Conservation (phyloP, 2,797 vertebrate species). For the Podarcis lilfordi region DNA sequence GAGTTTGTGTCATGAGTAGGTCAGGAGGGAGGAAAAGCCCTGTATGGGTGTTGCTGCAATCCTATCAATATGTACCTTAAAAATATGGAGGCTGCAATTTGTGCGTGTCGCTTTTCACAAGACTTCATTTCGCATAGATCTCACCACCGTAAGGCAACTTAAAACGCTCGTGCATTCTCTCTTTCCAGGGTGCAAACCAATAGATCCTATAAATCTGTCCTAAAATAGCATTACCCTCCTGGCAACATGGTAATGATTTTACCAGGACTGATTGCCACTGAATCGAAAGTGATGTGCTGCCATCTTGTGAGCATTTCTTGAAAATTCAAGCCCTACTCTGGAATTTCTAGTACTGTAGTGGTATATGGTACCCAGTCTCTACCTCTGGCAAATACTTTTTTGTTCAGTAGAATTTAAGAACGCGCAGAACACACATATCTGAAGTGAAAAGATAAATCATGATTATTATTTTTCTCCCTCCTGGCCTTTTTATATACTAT, state of each 20-base stretch:
- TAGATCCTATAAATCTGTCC: not conserved
- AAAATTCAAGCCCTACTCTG: slow-evolving; percentile 1
- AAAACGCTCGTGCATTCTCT: not conserved
- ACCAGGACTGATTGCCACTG: not conserved
- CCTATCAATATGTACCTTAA: not conserved
- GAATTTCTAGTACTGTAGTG: not conserved
- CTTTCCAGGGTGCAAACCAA: not conserved
- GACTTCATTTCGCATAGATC: not conserved
- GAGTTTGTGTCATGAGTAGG: not conserved
- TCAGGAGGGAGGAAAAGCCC: too few species aligned
- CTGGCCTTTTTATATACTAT: not conserved
- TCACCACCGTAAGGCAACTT: not conserved
- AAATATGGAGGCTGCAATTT: not conserved
- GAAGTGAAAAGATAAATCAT: not conserved
- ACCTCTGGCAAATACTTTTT: not conserved
- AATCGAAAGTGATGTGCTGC: slow-evolving; percentile 17
- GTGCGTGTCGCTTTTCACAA: not conserved
- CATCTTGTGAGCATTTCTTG: not conserved
- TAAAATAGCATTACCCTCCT: not conserved
- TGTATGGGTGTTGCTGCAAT: too few species aligned
- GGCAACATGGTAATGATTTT: not conserved
- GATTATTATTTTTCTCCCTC: too few species aligned
- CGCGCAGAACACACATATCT: not conserved
- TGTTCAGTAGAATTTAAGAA: not conserved
- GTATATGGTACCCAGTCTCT: not conserved